Evolutionary conservation across 2,797 vertebrate genomes (phyloP), one percentile per base, ranked within the genome.

Genomic region (Sebastes matsubarae): DNA sequence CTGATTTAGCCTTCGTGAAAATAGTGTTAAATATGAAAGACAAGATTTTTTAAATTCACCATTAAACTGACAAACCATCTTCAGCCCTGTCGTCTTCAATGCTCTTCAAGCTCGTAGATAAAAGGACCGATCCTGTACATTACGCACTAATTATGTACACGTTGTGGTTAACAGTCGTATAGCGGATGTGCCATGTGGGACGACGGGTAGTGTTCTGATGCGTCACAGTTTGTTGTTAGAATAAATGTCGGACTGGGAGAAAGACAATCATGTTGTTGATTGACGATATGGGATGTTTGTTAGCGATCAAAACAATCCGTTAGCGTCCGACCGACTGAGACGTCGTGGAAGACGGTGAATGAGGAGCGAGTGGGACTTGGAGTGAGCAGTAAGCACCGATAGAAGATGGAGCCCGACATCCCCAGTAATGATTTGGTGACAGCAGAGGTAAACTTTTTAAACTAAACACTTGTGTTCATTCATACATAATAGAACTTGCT

Each of bases 391-490:
- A 29, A 78, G 73, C 59, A 66, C 42, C 36, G 12, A 54, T 50
- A 42, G 30, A 8, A 34, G 29, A 52, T 30, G 4, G n/a, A 72
- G 14, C 30, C 22, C 30, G 14, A 22, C 32, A 10, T 14, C 5
- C n/a, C 46, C 14, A 3, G 12, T 42, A 67, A 24, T 10, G 50
- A 38, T 71, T 72, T 61, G 42, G 58, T 46, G 55, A 71, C 73
- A 74, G 66, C 72, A 63, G 70, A 79, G 72, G 67, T 55, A 74
- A 82, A 73, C 36, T n/a, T 22, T 68, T 52, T 50, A 18, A 50
- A 50, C 46, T 50, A 50, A 18, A 59, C 25, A 12, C 25, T 16
- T 8, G 16, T 50, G 4, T 18, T 64, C 12, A 24, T 50, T 54
- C 24, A 16, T 20, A 66, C 16, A 57, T 1, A 38, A 63, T 14